phyloP scores from a whole-genome alignment of 2,797 vertebrate genomes.

The Pseudochaenichthys georgianus region DNA sequence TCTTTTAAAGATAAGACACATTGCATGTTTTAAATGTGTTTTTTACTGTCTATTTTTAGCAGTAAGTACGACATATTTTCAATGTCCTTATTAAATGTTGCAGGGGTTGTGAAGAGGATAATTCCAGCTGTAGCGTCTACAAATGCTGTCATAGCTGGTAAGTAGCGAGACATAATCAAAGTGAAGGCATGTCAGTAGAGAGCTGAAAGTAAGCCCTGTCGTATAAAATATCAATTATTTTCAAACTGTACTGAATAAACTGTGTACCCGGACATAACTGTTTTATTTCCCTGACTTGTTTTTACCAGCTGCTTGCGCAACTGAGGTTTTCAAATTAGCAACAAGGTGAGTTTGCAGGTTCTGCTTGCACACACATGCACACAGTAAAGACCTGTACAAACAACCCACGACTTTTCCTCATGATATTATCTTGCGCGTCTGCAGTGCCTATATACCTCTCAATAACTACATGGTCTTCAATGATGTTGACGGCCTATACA shows the following conservation, averaged over 20 bases:
- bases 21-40: neutral
- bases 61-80: constrained; percentile 2
- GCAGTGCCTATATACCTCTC: constrained; percentile 90
- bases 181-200: neutral
- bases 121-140: constrained; percentile 95
- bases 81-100: constrained; percentile 37
- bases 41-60: neutral
- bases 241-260: neutral
- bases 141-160: constrained; percentile 96
- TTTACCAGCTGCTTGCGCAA: constrained; percentile 90
- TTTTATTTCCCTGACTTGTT: constrained; percentile 27
- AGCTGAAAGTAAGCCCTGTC: constrained; percentile 3
- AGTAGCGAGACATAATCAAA: constrained; percentile 29
- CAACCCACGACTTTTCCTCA: neutral
- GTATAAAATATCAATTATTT: constrained; percentile 43
- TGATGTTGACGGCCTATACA: constrained; percentile 93
- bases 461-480: constrained; percentile 96
- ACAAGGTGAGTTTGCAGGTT: constrained; percentile 86
- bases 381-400: constrained; percentile 20
- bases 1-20: neutral
- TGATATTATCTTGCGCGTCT: constrained; percentile 5
- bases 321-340: constrained; percentile 95
- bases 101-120: constrained; percentile 94
- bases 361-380: neutral
- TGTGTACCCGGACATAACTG: neutral